Conservation (phyloP, 1,140 invertebrate species). For the Leptopilina clavipes region DNA sequence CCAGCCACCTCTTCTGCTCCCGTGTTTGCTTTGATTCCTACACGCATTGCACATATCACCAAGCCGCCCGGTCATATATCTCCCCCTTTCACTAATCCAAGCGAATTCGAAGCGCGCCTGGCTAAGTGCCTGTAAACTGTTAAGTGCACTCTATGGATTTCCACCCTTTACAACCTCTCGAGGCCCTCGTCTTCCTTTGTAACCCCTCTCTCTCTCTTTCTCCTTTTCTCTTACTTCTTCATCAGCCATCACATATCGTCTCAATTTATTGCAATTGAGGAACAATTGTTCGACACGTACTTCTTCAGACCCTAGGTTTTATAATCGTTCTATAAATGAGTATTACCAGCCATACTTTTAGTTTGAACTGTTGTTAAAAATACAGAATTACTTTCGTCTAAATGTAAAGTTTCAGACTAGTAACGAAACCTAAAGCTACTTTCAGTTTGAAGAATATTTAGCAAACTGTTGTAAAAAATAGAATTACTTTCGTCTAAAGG, state of each 20-base stretch:
- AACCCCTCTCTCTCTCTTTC: background rate
- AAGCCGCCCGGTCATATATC: background rate
- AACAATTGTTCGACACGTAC: constrained; percentile 1
- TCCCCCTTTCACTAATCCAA: constrained; percentile 45
- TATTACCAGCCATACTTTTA: too few species aligned
- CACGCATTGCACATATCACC: constrained; percentile 34
- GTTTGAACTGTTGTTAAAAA: too few species aligned
- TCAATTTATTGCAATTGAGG: constrained; percentile 21
- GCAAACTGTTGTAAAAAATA: background rate
- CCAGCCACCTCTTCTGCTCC: constrained; percentile 44
- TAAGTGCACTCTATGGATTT: constrained; percentile 47
- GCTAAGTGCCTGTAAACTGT: constrained; percentile 50
- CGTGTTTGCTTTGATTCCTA: constrained; percentile 42
- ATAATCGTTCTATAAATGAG: background rate
- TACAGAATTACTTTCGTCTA: too few species aligned
- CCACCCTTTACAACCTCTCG: constrained; percentile 6
- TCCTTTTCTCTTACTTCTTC: background rate
- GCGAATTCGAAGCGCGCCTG: constrained; percentile 46
- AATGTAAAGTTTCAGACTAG: too few species aligned
- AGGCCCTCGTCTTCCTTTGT: constrained; percentile 34
- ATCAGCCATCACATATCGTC: background rate
- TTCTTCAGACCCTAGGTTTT: background rate
- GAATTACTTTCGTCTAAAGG: background rate
- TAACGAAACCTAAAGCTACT: too few species aligned
- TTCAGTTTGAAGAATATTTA: too few species aligned